phyloP scores from a whole-genome alignment of 2,888 invertebrate species.

The Octonoba sinensis region DNA sequence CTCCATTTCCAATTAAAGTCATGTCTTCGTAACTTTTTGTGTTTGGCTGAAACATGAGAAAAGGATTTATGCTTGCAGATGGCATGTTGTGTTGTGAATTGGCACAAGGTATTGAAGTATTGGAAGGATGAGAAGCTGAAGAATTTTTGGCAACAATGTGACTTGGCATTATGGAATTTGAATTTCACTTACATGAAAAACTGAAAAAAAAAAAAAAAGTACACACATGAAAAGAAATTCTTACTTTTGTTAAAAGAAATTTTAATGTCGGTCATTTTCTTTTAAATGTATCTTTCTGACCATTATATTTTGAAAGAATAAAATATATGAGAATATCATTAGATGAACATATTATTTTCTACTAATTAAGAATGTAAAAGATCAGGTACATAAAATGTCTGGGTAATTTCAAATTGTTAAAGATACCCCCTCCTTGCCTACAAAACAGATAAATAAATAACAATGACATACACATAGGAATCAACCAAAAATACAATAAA shows the following conservation, averaged over 20 bases:
- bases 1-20: slow-evolving; percentile 77
- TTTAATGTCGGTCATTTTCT: too few species aligned
- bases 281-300: too few species aligned
- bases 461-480: too few species aligned
- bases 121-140: slow-evolving; percentile 14
- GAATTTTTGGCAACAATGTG: slow-evolving; percentile 43
- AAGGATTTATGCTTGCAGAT: slow-evolving; percentile 44
- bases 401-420: too few species aligned
- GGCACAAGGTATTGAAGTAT: slow-evolving; percentile 3
- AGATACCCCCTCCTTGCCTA: too few species aligned
- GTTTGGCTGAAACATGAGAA: slow-evolving; percentile 50
- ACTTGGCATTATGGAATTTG: slow-evolving; percentile 36
- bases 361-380: too few species aligned
- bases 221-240: not conserved
- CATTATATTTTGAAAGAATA: not conserved
- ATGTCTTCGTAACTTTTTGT: slow-evolving; percentile 68
- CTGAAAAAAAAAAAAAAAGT: not conserved
- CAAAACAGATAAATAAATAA: too few species aligned
- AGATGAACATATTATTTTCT: too few species aligned
- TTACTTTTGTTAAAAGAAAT: not conserved
- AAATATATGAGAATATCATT: not conserved
- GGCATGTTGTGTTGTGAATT: slow-evolving; percentile 11
- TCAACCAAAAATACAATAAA: too few species aligned
- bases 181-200: too few species aligned
- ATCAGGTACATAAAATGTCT: too few species aligned